phyloP scores from a whole-genome alignment of 1,140 invertebrate species.

The Dufourea novaeangliae region DNA sequence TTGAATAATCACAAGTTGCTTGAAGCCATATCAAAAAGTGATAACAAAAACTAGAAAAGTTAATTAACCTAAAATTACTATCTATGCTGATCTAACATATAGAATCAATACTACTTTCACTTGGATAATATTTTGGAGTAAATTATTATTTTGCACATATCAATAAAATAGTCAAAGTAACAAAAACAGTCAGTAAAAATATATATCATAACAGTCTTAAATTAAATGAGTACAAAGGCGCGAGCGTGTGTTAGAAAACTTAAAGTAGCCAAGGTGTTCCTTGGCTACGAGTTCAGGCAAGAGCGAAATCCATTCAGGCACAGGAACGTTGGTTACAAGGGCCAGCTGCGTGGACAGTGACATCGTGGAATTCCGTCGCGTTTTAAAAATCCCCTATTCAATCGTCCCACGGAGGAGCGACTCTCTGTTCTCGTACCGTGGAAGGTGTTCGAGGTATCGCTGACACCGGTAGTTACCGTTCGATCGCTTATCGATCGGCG shows the following conservation, averaged over 20 bases:
- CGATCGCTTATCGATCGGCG: conserved; percentile 50
- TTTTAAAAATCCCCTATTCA: conserved; percentile 20
- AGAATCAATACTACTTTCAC: no score
- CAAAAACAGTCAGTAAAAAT: no score
- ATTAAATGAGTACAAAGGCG: background rate
- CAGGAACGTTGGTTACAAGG: background rate
- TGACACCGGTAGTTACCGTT: conserved; percentile 41
- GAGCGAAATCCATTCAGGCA: background rate
- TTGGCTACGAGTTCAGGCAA: background rate
- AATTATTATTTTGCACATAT: no score
- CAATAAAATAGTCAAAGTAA: no score
- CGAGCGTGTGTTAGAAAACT: background rate
- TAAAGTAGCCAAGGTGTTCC: background rate
- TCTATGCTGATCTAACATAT: no score
- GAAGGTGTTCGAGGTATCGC: conserved; percentile 36
- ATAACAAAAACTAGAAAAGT: no score
- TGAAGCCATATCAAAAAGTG: no score
- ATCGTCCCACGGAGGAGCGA: conserved; percentile 22
- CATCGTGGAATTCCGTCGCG: conserved; percentile 5
- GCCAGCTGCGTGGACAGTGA: background rate
- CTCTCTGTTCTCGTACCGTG: conserved; percentile 9
- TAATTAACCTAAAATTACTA: no score
- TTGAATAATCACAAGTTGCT: no score
- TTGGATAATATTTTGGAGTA: no score
- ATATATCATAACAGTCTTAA: no score